Base-by-base conservation (phyloP, 1,140 invertebrate genomes). In the Brachystomella parvula region DNA sequence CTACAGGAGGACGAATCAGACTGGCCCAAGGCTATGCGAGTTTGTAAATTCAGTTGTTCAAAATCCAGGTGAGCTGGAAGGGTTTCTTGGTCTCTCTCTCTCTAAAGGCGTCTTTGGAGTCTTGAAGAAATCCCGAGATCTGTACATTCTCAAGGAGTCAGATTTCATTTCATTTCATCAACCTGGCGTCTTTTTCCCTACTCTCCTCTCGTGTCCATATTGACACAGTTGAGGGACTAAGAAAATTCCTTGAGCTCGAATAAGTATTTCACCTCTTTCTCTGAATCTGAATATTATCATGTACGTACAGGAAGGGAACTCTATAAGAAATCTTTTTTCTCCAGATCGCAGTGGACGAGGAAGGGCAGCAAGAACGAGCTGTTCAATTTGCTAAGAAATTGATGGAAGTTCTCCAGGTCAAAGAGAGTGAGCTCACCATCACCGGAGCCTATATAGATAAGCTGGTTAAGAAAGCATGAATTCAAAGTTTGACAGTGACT, bases 231-330 rank as follows among this genome's bases (percentile, higher is more conserved):
- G 78, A 87, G 71, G 82, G 81, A 60, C 80, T 96, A n/a, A 93
- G 93, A 3, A 75, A 87, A 76, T 96, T 89, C 75, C 85, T 95
- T 81, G 92, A 96, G 80, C 79, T 96, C 33, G 94, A 96, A 81
- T 91, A 94, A 72, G 12, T 17, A 19, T 53, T 53, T 15, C 24
- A 53, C 12, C 6, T 6, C 49, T 53, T 53, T 24, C 9, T 12
- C 24, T 9, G 49, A 53, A 53, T 6, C 24, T n/a, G n/a, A n/a
- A n/a, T n/a, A n/a, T n/a, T n/a, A n/a, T 53, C 6, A 6, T 24
- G 21, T 19, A 9, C 12, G n/a, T n/a, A n/a, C n/a, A n/a, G n/a
- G n/a, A n/a, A n/a, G n/a, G n/a, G n/a, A 53, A 15, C 24, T 12
- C 3, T 53, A 17, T 15, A 53, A 15, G 15, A 24, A 19, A 53